Evolutionary conservation across 2,113 vertebrate species (phyloP).

Genomic region (Thamnaconus septentrionalis): DNA sequence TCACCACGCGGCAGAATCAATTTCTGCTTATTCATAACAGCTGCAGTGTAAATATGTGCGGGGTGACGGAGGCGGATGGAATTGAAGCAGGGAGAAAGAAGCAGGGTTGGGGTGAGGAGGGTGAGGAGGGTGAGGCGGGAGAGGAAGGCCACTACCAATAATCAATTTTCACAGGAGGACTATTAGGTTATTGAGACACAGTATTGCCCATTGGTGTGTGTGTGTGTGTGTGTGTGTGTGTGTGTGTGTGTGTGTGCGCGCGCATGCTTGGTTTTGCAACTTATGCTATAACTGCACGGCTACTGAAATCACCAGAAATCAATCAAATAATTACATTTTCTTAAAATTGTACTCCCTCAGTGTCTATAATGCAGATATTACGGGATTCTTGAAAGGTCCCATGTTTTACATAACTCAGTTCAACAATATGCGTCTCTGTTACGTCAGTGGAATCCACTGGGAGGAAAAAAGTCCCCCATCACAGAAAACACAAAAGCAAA

Average conservation of each 20-base stretch:
- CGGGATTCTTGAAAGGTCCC: too few species aligned
- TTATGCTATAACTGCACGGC: neutral
- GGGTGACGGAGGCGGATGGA: slow-evolving; percentile 56
- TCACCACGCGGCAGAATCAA: slow-evolving; percentile 80
- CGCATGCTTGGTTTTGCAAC: slow-evolving; percentile 25
- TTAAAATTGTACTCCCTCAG: too few species aligned
- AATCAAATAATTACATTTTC: neutral
- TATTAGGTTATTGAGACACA: slow-evolving; percentile 86
- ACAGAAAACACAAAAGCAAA: too few species aligned
- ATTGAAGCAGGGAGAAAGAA: slow-evolving; percentile 42
- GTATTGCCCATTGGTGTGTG: slow-evolving; percentile 70
- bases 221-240: slow-evolving; percentile 17
- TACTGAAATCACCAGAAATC: neutral
- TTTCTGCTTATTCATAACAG: slow-evolving; percentile 85
- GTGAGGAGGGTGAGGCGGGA: slow-evolving; percentile 31
- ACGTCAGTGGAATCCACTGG: too few species aligned
- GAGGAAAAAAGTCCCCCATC: too few species aligned
- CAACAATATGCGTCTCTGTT: too few species aligned
- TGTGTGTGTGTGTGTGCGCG: slow-evolving; percentile 11
- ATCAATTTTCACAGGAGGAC: slow-evolving; percentile 96
- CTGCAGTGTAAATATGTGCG: slow-evolving; percentile 84
- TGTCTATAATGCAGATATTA: too few species aligned
- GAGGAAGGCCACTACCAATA: slow-evolving; percentile 78
- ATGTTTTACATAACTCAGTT: too few species aligned
- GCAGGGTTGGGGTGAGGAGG: slow-evolving; percentile 43